Percentiles rank a stretch among this genome's conserved stretches.
Evolutionary conservation across 2,113 vertebrate species (phyloP).

Genomic region (Struthio camelus): DNA sequence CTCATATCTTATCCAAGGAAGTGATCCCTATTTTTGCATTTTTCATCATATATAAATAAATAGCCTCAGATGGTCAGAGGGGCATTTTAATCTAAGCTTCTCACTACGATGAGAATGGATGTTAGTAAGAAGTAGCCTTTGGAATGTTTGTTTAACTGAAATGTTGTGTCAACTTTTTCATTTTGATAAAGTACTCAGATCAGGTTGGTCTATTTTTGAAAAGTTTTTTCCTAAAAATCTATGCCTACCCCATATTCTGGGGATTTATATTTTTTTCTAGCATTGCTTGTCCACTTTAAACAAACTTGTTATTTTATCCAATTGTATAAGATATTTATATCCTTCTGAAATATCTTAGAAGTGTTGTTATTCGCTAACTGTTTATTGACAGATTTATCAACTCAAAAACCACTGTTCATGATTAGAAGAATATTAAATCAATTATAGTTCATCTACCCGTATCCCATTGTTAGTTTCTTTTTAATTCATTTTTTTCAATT

Average conservation of each 20-base stretch:
- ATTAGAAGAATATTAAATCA: background rate
- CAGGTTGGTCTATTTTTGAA: background rate
- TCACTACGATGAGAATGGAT: background rate
- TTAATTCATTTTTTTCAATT: too few relatives aligned
- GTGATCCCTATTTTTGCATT: background rate
- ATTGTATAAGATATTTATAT: background rate
- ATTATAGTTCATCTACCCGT: background rate
- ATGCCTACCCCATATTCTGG: accelerated
- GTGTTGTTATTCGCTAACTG: background rate
- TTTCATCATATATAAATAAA: background rate
- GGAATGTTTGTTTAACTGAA: background rate
- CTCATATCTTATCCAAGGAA: background rate
- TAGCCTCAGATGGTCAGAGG: background rate
- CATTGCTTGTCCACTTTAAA: background rate
- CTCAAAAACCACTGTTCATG: background rate
- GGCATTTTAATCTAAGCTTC: background rate
- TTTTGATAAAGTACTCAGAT: background rate
- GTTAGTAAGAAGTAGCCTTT: background rate
- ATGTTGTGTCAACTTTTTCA: background rate
- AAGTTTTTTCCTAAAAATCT: background rate
- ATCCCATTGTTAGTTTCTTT: background rate
- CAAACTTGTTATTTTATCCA: background rate
- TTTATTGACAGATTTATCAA: background rate
- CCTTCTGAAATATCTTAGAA: background rate
- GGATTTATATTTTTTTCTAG: background rate